Conservation (phyloP, 1,140 invertebrate genomes). For the Drosophila sp. region DNA sequence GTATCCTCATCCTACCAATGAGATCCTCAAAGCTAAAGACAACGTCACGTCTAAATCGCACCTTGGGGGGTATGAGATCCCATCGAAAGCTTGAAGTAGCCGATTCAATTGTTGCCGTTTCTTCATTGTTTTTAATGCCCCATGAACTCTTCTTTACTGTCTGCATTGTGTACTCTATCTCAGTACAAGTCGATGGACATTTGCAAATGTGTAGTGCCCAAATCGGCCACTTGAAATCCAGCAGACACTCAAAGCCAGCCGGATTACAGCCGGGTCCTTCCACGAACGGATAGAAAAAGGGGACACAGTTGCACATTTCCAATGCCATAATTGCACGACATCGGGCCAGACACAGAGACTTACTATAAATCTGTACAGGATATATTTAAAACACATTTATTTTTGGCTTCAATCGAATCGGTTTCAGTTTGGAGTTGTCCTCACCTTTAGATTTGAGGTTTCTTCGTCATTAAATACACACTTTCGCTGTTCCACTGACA, state of each 20-base stretch:
- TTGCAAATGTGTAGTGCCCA: constrained; percentile 83
- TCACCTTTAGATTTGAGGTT: constrained; percentile 69
- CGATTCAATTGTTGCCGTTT: constrained; percentile 52
- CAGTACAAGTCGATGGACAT: constrained; percentile 79
- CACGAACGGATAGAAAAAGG: constrained; percentile 80
- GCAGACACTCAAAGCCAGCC: constrained; percentile 77
- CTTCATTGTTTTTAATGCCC: constrained; percentile 70
- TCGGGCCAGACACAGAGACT: constrained; percentile 71
- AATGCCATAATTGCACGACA: constrained; percentile 81
- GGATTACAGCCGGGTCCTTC: constrained; percentile 75
- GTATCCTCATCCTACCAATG: constrained; percentile 51
- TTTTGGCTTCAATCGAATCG: neutral
- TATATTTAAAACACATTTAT: neutral
- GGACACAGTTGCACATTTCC: constrained; percentile 84
- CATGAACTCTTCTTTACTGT: constrained; percentile 80
- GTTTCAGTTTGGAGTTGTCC: no score
- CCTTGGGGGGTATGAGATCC: constrained; percentile 82
- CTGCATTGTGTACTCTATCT: constrained; percentile 80
- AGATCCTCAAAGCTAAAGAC: constrained; percentile 84
- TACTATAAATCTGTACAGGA: constrained; percentile 74
- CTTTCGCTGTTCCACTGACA: constrained; percentile 75
- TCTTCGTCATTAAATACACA: constrained; percentile 82
- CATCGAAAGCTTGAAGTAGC: constrained; percentile 82
- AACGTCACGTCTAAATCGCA: constrained; percentile 81
- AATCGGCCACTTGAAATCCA: constrained; percentile 83